Conservation (phyloP, 2,888 invertebrate genomes). For the Spodoptera littoralis region DNA sequence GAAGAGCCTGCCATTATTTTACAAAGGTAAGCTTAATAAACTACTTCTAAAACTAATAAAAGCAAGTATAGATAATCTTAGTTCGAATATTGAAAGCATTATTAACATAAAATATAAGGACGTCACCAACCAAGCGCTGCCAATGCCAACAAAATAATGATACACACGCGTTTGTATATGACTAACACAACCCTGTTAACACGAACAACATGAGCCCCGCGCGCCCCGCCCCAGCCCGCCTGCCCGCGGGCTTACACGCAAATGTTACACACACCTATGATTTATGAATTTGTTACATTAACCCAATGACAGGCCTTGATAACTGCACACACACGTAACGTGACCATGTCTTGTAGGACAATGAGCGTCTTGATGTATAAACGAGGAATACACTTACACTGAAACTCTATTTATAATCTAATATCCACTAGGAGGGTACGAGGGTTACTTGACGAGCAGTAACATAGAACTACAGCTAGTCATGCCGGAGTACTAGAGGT, state of each 20-base stretch:
- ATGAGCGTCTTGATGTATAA: conserved; percentile 4
- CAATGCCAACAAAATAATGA: conserved; percentile 43
- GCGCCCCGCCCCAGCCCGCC: conserved; percentile 20
- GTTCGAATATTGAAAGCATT: conserved; percentile 44
- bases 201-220: conserved; percentile 4
- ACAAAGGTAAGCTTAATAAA: conserved; percentile 37
- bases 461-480: conserved; percentile 1
- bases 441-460: neutral
- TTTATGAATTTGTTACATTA: conserved; percentile 30
- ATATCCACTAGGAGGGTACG: neutral
- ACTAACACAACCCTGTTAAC: conserved; percentile 21
- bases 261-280: conserved; percentile 25
- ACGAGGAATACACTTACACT: too few relatives aligned
- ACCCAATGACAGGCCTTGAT: conserved; percentile 24
- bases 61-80: conserved; percentile 43
- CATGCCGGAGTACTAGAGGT: conserved; percentile 21
- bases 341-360: neutral
- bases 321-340: conserved; percentile 11
- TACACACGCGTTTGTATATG: conserved; percentile 29
- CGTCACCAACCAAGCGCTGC: conserved; percentile 52
- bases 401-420: neutral
- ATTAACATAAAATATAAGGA: conserved; percentile 40
- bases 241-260: conserved; percentile 30
- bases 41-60: conserved; percentile 47
- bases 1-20: conserved; percentile 10